A percentile compares a stretch with the other conserved stretches of the same genome.
These are phyloP conservation scores for Hypocryptadius cinnamomeus DNA, from an alignment of 2,113 vertebrate genomes.

Conservation along the genomic window DNA sequence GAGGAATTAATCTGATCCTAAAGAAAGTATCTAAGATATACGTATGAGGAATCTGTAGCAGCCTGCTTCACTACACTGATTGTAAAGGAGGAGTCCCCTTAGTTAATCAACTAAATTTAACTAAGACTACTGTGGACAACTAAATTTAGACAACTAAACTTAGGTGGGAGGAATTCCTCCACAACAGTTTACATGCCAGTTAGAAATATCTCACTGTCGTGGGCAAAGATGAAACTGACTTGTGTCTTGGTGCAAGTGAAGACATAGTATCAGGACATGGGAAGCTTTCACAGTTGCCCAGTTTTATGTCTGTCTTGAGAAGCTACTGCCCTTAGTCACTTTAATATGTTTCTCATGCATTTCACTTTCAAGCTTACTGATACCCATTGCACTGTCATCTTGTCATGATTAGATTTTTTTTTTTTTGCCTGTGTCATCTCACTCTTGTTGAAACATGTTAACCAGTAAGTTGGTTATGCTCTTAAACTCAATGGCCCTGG, in stretches of 20 bases:
- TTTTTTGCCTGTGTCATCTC: background rate
- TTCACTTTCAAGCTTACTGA: background rate
- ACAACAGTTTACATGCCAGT: constrained; percentile 35
- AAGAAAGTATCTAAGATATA: background rate
- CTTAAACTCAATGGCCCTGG: background rate
- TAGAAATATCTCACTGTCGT: background rate
- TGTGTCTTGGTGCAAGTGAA: background rate
- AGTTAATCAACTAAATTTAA: constrained; percentile 37
- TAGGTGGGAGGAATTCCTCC: constrained; percentile 53
- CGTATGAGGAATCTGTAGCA: background rate
- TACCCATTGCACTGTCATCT: background rate
- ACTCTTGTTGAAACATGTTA: background rate
- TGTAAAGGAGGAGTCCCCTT: background rate
- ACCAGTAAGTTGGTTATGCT: background rate
- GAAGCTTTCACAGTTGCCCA: background rate
- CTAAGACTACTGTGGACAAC: background rate
- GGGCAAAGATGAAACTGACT: constrained; percentile 11
- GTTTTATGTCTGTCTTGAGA: background rate
- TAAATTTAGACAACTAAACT: constrained; percentile 45
- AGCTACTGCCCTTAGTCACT: background rate
- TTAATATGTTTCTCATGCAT: background rate
- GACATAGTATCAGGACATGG: background rate
- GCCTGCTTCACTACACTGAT: background rate
- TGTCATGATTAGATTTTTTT: background rate
- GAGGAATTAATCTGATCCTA: background rate